A percentile compares a stretch with the other conserved stretches of the same genome.
Evolutionary conservation across 2,113 vertebrate species (phyloP).

Genomic region (Cettia cetti): DNA sequence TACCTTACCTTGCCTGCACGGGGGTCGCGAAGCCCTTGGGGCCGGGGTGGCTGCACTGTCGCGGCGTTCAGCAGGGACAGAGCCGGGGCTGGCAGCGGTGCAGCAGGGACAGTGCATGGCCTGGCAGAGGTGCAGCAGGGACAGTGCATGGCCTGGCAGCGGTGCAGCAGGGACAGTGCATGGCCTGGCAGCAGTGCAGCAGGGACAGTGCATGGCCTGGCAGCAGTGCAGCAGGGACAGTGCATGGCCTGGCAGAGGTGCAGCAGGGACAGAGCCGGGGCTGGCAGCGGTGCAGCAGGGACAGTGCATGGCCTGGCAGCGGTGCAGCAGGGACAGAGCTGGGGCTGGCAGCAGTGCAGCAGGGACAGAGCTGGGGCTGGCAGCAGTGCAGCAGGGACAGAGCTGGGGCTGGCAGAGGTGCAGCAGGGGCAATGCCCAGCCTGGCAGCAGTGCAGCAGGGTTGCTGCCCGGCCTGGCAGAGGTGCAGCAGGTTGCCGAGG

Average conservation of each 20-base stretch:
- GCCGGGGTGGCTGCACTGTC: background rate
- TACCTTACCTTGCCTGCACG: slow-evolving; percentile 20
- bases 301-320: too few species aligned
- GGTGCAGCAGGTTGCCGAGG: background rate
- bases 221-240: background rate
- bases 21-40: background rate
- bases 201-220: too few species aligned
- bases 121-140: background rate
- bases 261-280: too few species aligned
- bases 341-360: background rate
- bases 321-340: background rate
- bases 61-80: background rate
- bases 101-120: background rate
- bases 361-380: background rate
- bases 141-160: background rate
- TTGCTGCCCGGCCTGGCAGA: background rate
- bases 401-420: too few species aligned
- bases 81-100: background rate
- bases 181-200: too few species aligned
- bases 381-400: background rate
- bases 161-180: background rate
- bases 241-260: background rate
- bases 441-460: background rate
- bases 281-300: background rate
- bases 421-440: too few species aligned